phyloP scores from a whole-genome alignment of 2,888 invertebrate genomes.

The Nematopogon swammerdamellus region DNA sequence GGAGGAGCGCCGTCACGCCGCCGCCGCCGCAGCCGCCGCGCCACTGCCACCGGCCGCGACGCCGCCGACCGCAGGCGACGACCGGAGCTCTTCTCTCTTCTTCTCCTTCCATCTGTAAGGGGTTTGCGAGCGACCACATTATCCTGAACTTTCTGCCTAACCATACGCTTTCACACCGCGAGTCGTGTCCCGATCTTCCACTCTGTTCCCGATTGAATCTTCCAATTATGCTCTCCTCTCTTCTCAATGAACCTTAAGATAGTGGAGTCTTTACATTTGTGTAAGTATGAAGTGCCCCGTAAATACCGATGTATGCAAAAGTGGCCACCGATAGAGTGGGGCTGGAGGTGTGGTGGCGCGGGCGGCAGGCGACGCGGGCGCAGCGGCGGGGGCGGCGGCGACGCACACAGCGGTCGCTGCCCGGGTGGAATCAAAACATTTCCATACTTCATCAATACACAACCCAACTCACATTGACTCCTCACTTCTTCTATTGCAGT shows the following conservation, averaged over 20 bases:
- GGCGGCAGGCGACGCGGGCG: slow-evolving; percentile 23
- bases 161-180: slow-evolving; percentile 40
- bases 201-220: not conserved
- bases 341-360: slow-evolving; percentile 33
- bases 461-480: slow-evolving; percentile 23
- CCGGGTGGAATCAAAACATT: slow-evolving; percentile 54
- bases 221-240: not conserved
- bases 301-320: slow-evolving; percentile 55
- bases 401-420: slow-evolving; percentile 35
- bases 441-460: slow-evolving; percentile 57
- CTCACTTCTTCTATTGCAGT: slow-evolving; percentile 45
- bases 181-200: slow-evolving; percentile 35
- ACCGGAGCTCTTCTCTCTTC: slow-evolving; percentile 23
- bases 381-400: slow-evolving; percentile 16
- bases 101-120: slow-evolving; percentile 48
- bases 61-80: slow-evolving; percentile 11
- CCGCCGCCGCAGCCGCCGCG: not conserved
- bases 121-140: slow-evolving; percentile 55
- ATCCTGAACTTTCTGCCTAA: slow-evolving; percentile 50
- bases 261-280: slow-evolving; percentile 32
- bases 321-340: slow-evolving; percentile 45
- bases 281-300: slow-evolving; percentile 52
- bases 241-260: not conserved
- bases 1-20: slow-evolving; percentile 2
- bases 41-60: slow-evolving; percentile 7